A percentile compares a stretch with the other conserved stretches of the same genome.
phyloP scores from a whole-genome alignment of 1,140 invertebrate genomes.

The Drosophila equinoxialis region DNA sequence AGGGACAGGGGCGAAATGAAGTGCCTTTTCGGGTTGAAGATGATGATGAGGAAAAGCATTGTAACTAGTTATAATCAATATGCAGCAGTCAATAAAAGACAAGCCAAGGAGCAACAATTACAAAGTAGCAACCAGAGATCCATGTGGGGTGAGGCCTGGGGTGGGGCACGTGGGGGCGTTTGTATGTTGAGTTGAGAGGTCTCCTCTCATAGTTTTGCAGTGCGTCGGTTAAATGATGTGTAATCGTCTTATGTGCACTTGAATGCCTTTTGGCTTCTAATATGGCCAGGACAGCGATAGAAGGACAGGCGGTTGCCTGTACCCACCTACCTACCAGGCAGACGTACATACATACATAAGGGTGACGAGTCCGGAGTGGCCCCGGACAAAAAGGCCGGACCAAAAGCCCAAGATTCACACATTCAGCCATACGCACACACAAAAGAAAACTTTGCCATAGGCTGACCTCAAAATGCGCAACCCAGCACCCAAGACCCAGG shows the following conservation, averaged over 20 bases:
- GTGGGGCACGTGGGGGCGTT: neutral
- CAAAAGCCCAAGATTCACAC: constrained; percentile 34
- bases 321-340: constrained; percentile 4
- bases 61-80: constrained; percentile 72
- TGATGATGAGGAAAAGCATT: constrained; percentile 29
- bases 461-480: constrained; percentile 78
- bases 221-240: constrained; percentile 83
- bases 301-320: neutral
- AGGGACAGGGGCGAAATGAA: constrained; percentile 37
- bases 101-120: constrained; percentile 70
- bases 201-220: constrained; percentile 67
- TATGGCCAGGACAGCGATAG: constrained; percentile 47
- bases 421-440: constrained; percentile 29
- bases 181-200: neutral
- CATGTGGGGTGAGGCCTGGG: neutral
- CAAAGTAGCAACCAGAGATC: constrained; percentile 25
- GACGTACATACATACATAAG: constrained; percentile 8
- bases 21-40: constrained; percentile 13
- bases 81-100: constrained; percentile 73
- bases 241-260: constrained; percentile 83
- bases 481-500: neutral
- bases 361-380: constrained; percentile 25
- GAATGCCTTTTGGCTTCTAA: constrained; percentile 83
- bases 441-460: constrained; percentile 81
- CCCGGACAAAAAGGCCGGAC: constrained; percentile 33